Base-by-base conservation (phyloP, 2,888 invertebrate species). In the Athripsodes cinereus region DNA sequence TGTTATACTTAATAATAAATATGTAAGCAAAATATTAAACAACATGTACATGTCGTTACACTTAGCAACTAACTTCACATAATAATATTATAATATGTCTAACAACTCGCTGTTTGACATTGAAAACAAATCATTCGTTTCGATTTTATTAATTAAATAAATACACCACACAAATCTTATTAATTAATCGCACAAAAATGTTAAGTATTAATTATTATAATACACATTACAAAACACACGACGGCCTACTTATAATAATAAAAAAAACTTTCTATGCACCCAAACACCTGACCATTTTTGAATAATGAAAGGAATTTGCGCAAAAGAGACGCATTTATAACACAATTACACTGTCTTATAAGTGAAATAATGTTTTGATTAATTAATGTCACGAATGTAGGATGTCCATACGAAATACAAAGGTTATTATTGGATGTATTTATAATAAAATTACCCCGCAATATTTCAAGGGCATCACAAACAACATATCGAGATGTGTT, bases 381-480 rank as follows among this genome's bases (percentile, higher is more conserved):
- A 34, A 52, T 13, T 47, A 51, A 47, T 53, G 51, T 46, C 26
- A 26, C 26, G 26, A 26, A 26, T 26, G 26, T 26, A 26, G 26
- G 26, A 26, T 26, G 26, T 26, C 10, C 10, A 19, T 13, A 21
- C 18, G 18, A 10, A 16, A 35, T 49, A 49, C 50, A 22, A 48
- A 50, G 34, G 49, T 55, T 49, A 55, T 49, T 40, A 55, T 55
- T 49, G 26, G 10, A 26, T 3, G 26, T 26, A 56, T 53, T 59
- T 52, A 58, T 48, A 59, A 61, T 58, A 61, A 57, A 53, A 53
- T 52, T 61, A 56, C 58, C 58, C 50, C 73, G 74, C 77, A 76
- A 78, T 76, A 78, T 75, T 79, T 79, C 78, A 79, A 79, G 78
- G 78, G 76, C 78, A 79, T 70, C 65, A 68, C 68, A 65, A 66